Base-by-base conservation (phyloP, 2,113 vertebrate genomes). In the Gasterosteus aculeatus region DNA sequence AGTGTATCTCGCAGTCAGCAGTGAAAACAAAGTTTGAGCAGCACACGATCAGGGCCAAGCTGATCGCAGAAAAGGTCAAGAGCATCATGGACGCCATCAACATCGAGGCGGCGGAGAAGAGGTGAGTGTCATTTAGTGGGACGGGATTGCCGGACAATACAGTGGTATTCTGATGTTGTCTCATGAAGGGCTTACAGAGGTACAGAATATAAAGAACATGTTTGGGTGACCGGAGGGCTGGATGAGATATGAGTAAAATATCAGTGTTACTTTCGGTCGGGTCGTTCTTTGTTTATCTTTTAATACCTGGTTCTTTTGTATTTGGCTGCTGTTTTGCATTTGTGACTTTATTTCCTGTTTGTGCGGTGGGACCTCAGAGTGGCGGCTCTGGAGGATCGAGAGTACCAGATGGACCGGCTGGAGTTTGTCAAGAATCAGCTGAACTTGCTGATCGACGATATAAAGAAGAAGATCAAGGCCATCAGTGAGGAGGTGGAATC, bases 1-100 rank as follows among this genome's bases (percentile, higher is more conserved):
- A 99, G 96, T 98, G 97, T 98, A 99, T 99, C 98, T 99, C 98
- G 97, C 97, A 99, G 95, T 99, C 98, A 99, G 98, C 98, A 96
- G 97, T 99, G 98, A 99, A 98, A 98, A 99, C 97, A 95, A 99
- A 99, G 96, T 99, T 99, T 97, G 98, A 99, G 80, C 97, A 99
- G 95, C 98, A 99, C 96, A 99, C 97, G 92, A 95, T 98, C 96
- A 98, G 96, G 96, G 98, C 98, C 95, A 98, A 96, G 96, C 97
- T 96, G 96, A 99, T 99, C 92, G 96, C 96, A 94, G 96, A 97
- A 86, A 96, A 95, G 88, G 97, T 98, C 95, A 95, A 98, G 96
- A 84, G 82, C 92, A 97, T 98, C 95, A 97, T 99, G 98, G 98
- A 99, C 92, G 82, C 91, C 93, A 93, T 99, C 95, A 96, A 99